phyloP scores from a whole-genome alignment of 1,140 invertebrate genomes.

The Trichonephila clavata region DNA sequence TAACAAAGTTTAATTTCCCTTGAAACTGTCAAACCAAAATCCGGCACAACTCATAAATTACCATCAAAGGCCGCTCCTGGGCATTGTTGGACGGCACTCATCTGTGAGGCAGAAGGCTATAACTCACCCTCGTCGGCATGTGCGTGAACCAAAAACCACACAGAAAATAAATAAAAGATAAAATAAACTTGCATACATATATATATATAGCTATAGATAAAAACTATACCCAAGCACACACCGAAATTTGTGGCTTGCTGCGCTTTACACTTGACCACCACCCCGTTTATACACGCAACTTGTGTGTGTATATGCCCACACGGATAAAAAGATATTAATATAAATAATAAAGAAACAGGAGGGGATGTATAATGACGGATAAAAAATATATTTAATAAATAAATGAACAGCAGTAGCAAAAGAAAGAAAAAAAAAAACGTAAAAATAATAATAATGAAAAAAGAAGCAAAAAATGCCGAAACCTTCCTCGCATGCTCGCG shows the following conservation, averaged over 20 bases:
- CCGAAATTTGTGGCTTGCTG: conserved; percentile 62
- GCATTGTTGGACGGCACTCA: conserved; percentile 65
- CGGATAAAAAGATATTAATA: conserved; percentile 32
- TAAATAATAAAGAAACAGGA: conserved; percentile 50
- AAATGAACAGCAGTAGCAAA: background rate
- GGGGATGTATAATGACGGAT: conserved; percentile 36
- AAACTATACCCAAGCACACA: background rate
- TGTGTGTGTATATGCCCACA: background rate
- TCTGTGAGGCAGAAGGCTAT: conserved; percentile 54
- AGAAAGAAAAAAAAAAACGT: background rate
- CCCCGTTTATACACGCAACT: conserved; percentile 62
- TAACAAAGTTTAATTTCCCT: conserved; percentile 75
- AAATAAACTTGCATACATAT: background rate
- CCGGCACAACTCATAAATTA: conserved; percentile 63
- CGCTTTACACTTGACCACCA: conserved; percentile 72
- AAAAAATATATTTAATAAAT: background rate
- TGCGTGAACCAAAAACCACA: conserved; percentile 63
- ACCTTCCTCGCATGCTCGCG: conserved; percentile 57
- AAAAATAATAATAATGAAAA: conserved; percentile 42
- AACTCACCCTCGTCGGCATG: conserved; percentile 59
- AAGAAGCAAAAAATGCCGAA: background rate
- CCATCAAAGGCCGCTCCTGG: conserved; percentile 22
- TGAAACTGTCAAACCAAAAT: conserved; percentile 69
- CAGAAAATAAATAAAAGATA: background rate
- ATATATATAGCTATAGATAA: background rate